phyloP scores from a whole-genome alignment of 1,140 invertebrate genomes.

The Temnothorax longispinosus region DNA sequence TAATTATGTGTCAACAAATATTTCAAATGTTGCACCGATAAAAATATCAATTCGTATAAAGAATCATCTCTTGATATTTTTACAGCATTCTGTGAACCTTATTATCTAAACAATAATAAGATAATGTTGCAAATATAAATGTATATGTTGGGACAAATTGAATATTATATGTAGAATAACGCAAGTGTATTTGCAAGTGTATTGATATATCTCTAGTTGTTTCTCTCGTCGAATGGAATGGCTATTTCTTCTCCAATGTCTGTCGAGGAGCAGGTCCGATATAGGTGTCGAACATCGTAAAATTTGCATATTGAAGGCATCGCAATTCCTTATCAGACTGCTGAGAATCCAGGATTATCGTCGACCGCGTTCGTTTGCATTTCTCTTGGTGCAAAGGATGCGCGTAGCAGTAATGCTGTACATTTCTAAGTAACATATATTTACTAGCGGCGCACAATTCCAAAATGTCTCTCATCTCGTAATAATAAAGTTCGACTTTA shows the following conservation, averaged over 20 bases:
- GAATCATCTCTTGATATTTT: background rate
- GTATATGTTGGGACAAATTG: background rate
- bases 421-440: slow-evolving; percentile 24
- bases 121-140: background rate
- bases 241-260: background rate
- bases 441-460: background rate
- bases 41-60: background rate
- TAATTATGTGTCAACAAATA: background rate
- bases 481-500: background rate
- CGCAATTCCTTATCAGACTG: slow-evolving; percentile 63
- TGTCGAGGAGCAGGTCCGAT: slow-evolving; percentile 13
- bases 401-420: slow-evolving; percentile 10
- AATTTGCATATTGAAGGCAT: slow-evolving; percentile 67
- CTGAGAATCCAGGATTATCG: slow-evolving; percentile 55
- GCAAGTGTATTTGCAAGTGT: background rate
- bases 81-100: background rate
- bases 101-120: background rate
- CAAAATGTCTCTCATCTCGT: background rate
- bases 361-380: slow-evolving; percentile 56
- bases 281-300: slow-evolving; percentile 42
- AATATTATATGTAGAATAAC: background rate
- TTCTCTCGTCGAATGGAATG: background rate
- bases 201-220: background rate
- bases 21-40: background rate
- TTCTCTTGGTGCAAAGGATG: slow-evolving; percentile 15